These are phyloP conservation scores for Dasypogon diadema DNA, from an alignment of 2,888 invertebrate genomes.

Conservation along the genomic window DNA sequence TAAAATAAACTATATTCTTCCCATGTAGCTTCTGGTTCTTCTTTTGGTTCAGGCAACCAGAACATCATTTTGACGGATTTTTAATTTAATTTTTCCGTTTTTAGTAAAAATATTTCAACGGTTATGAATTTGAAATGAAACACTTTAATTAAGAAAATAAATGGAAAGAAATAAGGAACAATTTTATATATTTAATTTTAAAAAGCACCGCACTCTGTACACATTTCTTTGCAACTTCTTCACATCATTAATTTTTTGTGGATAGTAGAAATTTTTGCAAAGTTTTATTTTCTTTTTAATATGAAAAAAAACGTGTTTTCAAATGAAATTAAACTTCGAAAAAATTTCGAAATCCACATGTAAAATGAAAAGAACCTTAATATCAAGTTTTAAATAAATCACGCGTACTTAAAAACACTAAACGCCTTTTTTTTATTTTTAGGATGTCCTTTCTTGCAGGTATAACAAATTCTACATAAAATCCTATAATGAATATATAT, in stretches of 20 bases:
- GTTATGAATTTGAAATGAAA: conserved; percentile 37
- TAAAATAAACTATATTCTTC: conserved; percentile 67
- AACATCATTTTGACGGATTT: conserved; percentile 63
- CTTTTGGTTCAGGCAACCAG: conserved; percentile 65
- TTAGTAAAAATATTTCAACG: conserved; percentile 18
- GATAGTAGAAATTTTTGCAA: background rate
- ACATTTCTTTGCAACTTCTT: background rate
- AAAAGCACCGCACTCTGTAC: background rate
- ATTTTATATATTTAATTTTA: conserved; percentile 9
- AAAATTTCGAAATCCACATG: conserved; percentile 5
- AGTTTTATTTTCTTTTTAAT: background rate
- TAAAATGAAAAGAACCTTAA: conserved; percentile 25
- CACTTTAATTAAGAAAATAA: conserved; percentile 50
- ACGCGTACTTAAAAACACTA: conserved; percentile 9
- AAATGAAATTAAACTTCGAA: no score
- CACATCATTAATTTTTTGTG: background rate
- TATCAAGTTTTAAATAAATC: background rate
- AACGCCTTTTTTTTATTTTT: background rate
- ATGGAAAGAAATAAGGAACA: conserved; percentile 1
- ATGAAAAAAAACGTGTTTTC: background rate
- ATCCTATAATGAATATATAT: background rate
- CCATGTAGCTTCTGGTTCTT: conserved; percentile 71
- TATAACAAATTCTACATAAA: background rate
- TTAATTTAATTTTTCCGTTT: conserved; percentile 31
- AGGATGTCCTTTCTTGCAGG: background rate